Percentiles rank a stretch among this genome's conserved stretches.
Evolutionary conservation across 1,140 invertebrate species (phyloP).

Genomic region (Brachionus rotundiformis): DNA sequence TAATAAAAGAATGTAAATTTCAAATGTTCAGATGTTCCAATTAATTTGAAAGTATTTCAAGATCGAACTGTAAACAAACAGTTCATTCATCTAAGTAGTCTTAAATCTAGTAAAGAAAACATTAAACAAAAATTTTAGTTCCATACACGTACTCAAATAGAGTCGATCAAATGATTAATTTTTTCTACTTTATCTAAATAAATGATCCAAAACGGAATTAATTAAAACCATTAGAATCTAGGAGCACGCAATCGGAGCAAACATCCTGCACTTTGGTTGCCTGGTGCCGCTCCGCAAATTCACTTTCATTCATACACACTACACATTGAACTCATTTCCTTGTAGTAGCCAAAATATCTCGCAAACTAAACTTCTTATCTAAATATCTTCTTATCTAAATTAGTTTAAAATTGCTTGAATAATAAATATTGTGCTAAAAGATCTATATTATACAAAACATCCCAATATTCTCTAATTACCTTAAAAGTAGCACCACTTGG

Average conservation of each 20-base stretch:
- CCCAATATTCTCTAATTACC: too few species aligned
- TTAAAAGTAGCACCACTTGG: background rate
- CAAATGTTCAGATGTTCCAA: conserved; percentile 34
- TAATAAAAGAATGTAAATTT: conserved; percentile 19
- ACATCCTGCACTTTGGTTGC: background rate
- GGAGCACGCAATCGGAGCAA: background rate
- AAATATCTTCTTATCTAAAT: background rate
- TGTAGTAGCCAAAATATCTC: too few species aligned
- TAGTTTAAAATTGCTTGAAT: background rate
- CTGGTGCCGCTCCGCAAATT: too few species aligned
- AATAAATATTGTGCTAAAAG: too few species aligned
- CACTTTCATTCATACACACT: background rate
- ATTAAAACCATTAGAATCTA: conserved; percentile 34
- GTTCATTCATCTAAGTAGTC: conserved; percentile 1
- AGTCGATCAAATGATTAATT: conserved; percentile 12
- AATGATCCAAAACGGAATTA: conserved; percentile 18
- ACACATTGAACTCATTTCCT: background rate
- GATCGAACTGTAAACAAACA: conserved; percentile 12
- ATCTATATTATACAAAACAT: too few species aligned
- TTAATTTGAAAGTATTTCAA: conserved; percentile 41
- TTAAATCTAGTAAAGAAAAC: conserved; percentile 31
- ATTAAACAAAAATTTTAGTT: conserved; percentile 11
- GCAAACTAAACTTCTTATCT: too few species aligned
- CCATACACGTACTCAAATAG: background rate
- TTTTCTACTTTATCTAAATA: background rate